phyloP scores from a whole-genome alignment of 1,140 invertebrate genomes.

The Zaprionus camerounensis region DNA sequence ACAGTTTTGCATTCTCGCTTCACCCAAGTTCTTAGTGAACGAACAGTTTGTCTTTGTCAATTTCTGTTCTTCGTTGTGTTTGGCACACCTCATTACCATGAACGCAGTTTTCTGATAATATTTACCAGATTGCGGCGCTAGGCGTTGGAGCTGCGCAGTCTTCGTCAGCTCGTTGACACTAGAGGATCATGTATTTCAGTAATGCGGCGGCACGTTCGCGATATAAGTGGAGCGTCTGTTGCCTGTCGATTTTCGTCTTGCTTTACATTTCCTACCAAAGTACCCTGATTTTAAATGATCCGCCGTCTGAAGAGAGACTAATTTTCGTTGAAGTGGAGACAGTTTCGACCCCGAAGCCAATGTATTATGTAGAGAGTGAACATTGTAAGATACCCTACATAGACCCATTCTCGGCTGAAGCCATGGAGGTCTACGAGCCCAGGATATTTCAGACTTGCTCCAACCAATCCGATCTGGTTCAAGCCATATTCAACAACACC shows the following conservation, averaged over 20 bases:
- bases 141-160: conserved; percentile 11
- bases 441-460: conserved; percentile 50
- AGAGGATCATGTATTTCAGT: conserved; percentile 17
- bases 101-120: neutral
- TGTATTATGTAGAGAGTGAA: conserved; percentile 48
- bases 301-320: neutral
- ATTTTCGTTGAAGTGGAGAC: neutral
- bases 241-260: conserved; percentile 1
- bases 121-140: neutral
- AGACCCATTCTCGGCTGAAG: conserved; percentile 54
- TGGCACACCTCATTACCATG: neutral
- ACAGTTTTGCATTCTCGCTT: too few relatives aligned
- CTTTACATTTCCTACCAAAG: neutral
- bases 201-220: conserved; percentile 7
- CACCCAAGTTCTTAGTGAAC: neutral
- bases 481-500: conserved; percentile 51
- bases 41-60: neutral
- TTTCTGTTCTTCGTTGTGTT: neutral
- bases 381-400: conserved; percentile 64
- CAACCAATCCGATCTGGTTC: conserved; percentile 59
- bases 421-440: conserved; percentile 29
- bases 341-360: neutral
- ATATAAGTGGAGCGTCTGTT: conserved; percentile 26
- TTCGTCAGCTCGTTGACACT: neutral
- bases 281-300: neutral